phyloP scores from a whole-genome alignment of 2,888 invertebrate genomes.

The Acronicta aceris region DNA sequence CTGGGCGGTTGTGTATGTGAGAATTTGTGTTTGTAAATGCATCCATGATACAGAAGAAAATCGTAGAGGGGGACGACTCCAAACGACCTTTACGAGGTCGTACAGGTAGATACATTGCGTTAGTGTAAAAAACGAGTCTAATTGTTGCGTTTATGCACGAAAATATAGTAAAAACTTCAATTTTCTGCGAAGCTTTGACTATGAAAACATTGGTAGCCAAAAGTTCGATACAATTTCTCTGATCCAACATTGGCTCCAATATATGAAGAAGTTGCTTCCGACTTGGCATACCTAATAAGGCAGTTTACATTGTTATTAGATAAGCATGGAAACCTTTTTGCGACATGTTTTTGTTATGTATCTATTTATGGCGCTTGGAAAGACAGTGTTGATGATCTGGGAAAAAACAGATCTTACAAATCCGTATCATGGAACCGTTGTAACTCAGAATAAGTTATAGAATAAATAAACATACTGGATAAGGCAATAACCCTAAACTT shows the following conservation, averaged over 20 bases:
- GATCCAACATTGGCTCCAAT: constrained; percentile 37
- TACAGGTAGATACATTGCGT: no score
- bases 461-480: no score
- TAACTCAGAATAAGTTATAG: no score
- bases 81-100: no score
- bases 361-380: constrained; percentile 29
- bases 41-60: no score
- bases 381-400: constrained; percentile 27
- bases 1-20: no score
- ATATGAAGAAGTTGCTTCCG: constrained; percentile 35
- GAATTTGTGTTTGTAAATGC: no score
- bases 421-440: no score
- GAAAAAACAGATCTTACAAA: constrained; percentile 11
- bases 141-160: neutral
- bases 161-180: neutral
- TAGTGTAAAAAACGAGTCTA: no score
- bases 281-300: constrained; percentile 49
- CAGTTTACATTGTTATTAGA: constrained; percentile 49
- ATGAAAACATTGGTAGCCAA: neutral
- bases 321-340: constrained; percentile 50
- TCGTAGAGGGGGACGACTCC: no score
- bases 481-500: neutral
- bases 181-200: constrained; percentile 26
- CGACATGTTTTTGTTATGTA: constrained; percentile 31
- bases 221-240: constrained; percentile 5